Conservation (phyloP, 2,888 invertebrate genomes). For the Eremobia ochroleuca region DNA sequence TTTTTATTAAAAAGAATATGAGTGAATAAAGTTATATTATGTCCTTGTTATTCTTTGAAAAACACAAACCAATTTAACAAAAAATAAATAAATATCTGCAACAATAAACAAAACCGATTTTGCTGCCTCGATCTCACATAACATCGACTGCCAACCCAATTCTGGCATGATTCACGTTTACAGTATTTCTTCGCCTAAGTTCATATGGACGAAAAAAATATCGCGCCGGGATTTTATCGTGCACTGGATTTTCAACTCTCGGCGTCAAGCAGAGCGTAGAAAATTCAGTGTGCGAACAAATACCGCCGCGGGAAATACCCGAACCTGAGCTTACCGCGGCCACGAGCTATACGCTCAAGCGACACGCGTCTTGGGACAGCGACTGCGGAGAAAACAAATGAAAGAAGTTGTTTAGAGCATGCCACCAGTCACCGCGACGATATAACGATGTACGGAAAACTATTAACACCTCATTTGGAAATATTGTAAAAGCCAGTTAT, state of each 20-base stretch:
- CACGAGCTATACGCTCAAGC: background rate
- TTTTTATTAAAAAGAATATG: background rate
- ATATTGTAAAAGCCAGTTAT: background rate
- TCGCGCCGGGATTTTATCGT: background rate
- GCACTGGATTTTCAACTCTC: background rate
- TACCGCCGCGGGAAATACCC: too few relatives aligned
- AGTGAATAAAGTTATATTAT: background rate
- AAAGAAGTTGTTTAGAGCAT: background rate
- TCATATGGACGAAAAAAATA: background rate
- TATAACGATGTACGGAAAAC: background rate
- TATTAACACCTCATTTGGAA: background rate
- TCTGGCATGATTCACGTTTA: slow-evolving; percentile 68
- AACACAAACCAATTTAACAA: background rate
- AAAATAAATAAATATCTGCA: background rate
- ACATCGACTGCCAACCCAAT: slow-evolving; percentile 25
- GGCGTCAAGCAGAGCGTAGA: background rate
- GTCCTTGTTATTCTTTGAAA: background rate
- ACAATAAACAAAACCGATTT: slow-evolving; percentile 1
- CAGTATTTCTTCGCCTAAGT: slow-evolving; percentile 38
- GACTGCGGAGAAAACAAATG: background rate
- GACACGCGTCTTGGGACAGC: background rate
- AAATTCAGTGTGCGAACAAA: too few relatives aligned
- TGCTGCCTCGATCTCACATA: slow-evolving; percentile 9
- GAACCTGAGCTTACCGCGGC: too few relatives aligned
- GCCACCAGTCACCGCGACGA: too few relatives aligned